phyloP scores from a whole-genome alignment of 2,888 invertebrate genomes.

The Hypercompe scribonia region DNA sequence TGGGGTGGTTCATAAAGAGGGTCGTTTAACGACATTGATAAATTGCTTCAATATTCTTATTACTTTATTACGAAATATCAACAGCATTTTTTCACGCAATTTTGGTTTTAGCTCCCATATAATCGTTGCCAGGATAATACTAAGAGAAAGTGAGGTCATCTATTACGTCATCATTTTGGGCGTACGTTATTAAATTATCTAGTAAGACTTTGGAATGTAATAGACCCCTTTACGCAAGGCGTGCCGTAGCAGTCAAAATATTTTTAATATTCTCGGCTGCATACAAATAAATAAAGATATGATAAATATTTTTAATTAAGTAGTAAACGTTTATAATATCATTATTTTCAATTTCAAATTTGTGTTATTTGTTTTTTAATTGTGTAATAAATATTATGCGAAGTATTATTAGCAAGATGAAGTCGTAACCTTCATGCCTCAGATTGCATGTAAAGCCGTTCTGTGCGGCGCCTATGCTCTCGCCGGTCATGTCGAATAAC shows the following conservation, averaged over 20 bases:
- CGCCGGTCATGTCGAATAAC: too few species aligned
- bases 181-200: neutral
- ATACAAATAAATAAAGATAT: neutral
- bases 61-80: slow-evolving; percentile 19
- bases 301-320: neutral
- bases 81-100: slow-evolving; percentile 16
- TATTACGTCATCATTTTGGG: slow-evolving; percentile 33
- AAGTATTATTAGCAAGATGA: too few species aligned
- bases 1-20: neutral
- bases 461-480: too few species aligned
- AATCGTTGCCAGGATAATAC: slow-evolving; percentile 46
- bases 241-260: neutral
- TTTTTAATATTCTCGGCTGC: neutral
- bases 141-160: slow-evolving; percentile 45
- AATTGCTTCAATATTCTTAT: slow-evolving; percentile 8
- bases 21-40: neutral
- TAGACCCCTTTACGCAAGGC: neutral
- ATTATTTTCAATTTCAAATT: too few species aligned
- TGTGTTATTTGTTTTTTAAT: too few species aligned
- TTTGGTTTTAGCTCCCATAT: slow-evolving; percentile 28
- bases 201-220: neutral
- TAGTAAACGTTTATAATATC: too few species aligned
- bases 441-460: too few species aligned
- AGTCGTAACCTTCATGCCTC: too few species aligned
- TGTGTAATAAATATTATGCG: too few species aligned